Base-by-base conservation (phyloP, 2,888 invertebrate species). In the Matsumyia berberina region DNA sequence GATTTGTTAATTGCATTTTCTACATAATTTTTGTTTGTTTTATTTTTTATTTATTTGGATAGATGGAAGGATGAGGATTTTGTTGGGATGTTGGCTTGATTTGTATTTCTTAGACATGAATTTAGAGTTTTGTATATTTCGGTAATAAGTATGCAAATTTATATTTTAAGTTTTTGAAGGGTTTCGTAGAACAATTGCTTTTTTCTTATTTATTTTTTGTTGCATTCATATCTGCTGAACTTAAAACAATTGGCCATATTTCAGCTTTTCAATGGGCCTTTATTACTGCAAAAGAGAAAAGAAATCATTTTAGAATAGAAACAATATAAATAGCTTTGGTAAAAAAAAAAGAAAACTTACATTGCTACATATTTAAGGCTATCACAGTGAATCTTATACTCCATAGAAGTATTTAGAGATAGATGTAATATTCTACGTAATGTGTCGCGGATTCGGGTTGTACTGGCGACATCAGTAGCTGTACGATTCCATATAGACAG, bases 401-500 rank as follows among this genome's bases (percentile, higher is more conserved):
- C 99, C 94, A 99, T 95, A 89, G 97, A 95, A 89, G 97, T 96
- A 92, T 96, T 95, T 69, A 96, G 94, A 86, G 99, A 99, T 91
- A 99, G 95, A 93, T 99, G 98, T 90, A 99, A 94, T 90, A 99
- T 96, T 91, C 99, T 95, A 89, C 97, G 96, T 89, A 99, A 93
- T 53, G 98, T 98, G 93, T 99, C 99, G 87, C 98, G 94, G 89
- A 99, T 99, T 89, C 98, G 94, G 87, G 95, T 95, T 88, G 97
- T 98, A 87, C 97, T 97, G 87, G 94, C 94, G 90, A 95, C 94
- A 93, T 99, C 98, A 87, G 96, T 94, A 67, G 99, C 97, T 88
- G 97, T 98, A 92, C 97, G 95, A 93, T 99, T 99, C 99, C 99
- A 99, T 89, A 99, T 95, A 87, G 98, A 97, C 89, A 99, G 94